Conservation (phyloP, 2,113 vertebrate genomes). For the Tetrax tetrax region DNA sequence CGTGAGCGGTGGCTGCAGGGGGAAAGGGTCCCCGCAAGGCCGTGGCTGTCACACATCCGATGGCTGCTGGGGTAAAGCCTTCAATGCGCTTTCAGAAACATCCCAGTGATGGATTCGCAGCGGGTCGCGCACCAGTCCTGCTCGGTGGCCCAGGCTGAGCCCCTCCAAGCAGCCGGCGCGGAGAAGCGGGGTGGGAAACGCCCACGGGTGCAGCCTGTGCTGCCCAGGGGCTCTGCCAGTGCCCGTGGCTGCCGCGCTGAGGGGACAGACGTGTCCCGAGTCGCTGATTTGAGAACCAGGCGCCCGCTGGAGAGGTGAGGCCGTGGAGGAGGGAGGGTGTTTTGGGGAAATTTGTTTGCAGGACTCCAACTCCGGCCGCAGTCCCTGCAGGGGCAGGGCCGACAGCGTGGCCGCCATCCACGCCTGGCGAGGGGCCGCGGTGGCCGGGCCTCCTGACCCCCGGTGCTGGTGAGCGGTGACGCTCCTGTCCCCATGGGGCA, state of each 20-base stretch:
- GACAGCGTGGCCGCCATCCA: accelerated
- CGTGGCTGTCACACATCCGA: accelerated
- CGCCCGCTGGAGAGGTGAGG: neutral
- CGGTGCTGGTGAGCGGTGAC: neutral
- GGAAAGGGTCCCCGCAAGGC: neutral
- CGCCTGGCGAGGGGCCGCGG: accelerated
- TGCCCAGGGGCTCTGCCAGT: neutral
- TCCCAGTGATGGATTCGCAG: neutral
- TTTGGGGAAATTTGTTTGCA: too few species aligned
- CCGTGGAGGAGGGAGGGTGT: neutral
- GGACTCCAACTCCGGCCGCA: accelerated
- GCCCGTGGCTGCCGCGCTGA: accelerated
- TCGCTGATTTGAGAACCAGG: neutral
- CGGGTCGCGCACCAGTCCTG: accelerated
- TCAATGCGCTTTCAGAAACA: neutral
- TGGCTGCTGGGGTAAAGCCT: neutral
- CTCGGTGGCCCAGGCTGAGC: neutral
- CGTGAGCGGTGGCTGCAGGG: neutral
- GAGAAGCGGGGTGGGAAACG: neutral
- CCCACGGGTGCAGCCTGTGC: neutral
- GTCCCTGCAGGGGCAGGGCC: neutral
- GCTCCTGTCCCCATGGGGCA: neutral
- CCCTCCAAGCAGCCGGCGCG: neutral
- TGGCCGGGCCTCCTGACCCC: accelerated
- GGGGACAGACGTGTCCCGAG: neutral